phyloP scores from a whole-genome alignment of 2,113 vertebrate species.

The Alectura lathami region DNA sequence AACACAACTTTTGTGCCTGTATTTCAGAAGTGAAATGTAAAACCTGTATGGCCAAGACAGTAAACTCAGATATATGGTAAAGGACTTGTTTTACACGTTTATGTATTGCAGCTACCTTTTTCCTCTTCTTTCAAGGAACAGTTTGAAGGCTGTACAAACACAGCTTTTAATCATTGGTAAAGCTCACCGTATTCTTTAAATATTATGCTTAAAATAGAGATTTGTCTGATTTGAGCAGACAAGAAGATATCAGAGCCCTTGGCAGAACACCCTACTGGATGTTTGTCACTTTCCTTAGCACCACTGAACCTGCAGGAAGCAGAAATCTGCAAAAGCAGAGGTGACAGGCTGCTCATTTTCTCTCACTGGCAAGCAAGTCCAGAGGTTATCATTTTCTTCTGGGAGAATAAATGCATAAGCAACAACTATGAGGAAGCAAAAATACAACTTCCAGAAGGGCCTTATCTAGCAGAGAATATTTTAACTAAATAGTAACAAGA shows the following conservation, averaged over 20 bases:
- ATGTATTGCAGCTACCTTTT: background rate
- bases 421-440: background rate
- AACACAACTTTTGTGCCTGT: background rate
- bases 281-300: background rate
- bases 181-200: background rate
- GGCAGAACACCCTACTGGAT: constrained; percentile 11
- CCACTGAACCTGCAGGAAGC: constrained; percentile 5
- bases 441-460: background rate
- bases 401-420: background rate
- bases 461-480: background rate
- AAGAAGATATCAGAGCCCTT: background rate
- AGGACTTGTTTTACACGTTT: background rate
- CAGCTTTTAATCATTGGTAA: background rate
- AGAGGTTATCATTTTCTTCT: background rate
- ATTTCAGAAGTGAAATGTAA: background rate
- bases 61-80: background rate
- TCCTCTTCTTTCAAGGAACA: background rate
- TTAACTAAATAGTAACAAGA: background rate
- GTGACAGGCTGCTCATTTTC: background rate
- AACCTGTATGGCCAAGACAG: background rate
- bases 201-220: background rate
- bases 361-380: background rate
- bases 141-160: background rate
- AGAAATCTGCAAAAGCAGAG: constrained; percentile 3
- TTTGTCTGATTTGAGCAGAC: background rate